Evolutionary conservation across 2,888 invertebrate genomes (phyloP), one percentile per base, ranked within the genome.

Genomic region (Rosalia funebris): DNA sequence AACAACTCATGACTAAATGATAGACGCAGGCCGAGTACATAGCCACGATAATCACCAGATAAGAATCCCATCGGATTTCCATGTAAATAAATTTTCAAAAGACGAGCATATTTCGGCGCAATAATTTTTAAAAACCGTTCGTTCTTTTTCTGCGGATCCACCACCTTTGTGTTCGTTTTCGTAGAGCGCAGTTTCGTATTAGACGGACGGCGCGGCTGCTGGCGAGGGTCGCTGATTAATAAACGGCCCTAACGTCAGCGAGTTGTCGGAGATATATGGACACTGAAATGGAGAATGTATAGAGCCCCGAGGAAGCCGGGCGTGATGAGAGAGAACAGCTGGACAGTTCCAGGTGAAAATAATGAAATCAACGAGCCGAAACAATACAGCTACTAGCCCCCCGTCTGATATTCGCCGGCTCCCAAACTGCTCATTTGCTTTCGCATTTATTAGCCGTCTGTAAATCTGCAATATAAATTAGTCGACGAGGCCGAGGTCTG

Each of bases 271-370:
- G 79, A 81, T 80, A 79, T 79, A 81, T 80, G 78, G 78, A 71
- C 77, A 71, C 71, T 78, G 81, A 78, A 80, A 81, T 77, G 67
- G 80, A 80, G 80, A 76, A 76, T 73, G 73, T 75, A 71, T 68
- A 64, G 67, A 69, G 71, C 66, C 70, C 70, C 69, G 75, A 68
- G 72, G 69, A 66, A 71, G 63, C 66, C 70, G 75, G 77, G 76
- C 76, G 74, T 75, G 77, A 76, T 78, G 79, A 76, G 79, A 79
- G 71, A 62, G 70, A 78, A 78, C 79, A 80, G 79, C 79, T 79
- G 80, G 77, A 71, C 75, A 69, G 65, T 72, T 79, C 82, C 81
- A 81, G 82, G 81, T 81, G 81, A 81, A 81, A 82, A 82, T 67
- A 67, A 67, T 64, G 64, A 67, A 67, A 67, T 67, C 81, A 82